A percentile compares a stretch with the other conserved stretches of the same genome.
These are phyloP conservation scores for Sinosuthora webbiana DNA, from an alignment of 2,113 vertebrate genomes.

Conservation along the genomic window DNA sequence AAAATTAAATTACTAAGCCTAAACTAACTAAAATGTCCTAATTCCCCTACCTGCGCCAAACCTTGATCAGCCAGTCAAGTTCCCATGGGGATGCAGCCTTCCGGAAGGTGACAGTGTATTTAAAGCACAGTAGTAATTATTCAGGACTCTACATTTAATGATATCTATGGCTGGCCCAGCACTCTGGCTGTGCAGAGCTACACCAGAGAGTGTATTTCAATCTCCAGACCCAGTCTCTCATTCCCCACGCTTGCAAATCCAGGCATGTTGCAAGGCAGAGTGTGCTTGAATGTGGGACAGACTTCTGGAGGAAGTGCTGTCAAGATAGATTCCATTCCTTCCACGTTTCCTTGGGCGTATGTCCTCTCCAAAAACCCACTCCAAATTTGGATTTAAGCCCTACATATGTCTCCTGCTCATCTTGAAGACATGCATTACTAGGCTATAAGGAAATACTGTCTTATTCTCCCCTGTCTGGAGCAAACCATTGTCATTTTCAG, in stretches of 20 bases:
- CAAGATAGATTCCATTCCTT: not conserved
- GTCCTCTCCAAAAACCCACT: not conserved
- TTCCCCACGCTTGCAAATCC: not conserved
- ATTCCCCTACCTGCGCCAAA: constrained; percentile 54
- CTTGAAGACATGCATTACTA: not conserved
- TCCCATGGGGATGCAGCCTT: constrained; percentile 22
- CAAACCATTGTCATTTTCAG: constrained; percentile 17
- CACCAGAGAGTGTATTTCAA: not conserved
- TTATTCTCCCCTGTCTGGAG: not conserved
- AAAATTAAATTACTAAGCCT: constrained; percentile 72
- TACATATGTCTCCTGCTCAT: not conserved
- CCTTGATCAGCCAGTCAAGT: constrained; percentile 23
- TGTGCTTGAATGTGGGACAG: not conserved
- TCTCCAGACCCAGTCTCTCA: not conserved
- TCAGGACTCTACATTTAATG: constrained; percentile 47
- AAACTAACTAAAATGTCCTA: constrained; percentile 68
- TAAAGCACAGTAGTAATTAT: constrained; percentile 63
- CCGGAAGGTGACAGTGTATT: constrained; percentile 14
- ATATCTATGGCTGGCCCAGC: constrained; percentile 22
- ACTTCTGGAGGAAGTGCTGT: not conserved
- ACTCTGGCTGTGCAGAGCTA: not conserved
- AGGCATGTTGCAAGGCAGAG: not conserved
- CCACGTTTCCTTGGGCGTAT: not conserved
- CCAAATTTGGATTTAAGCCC: not conserved
- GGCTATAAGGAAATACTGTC: not conserved